These are phyloP conservation scores for Mellivora capensis DNA, from an alignment of 2,113 vertebrate species.

Conservation along the genomic window DNA sequence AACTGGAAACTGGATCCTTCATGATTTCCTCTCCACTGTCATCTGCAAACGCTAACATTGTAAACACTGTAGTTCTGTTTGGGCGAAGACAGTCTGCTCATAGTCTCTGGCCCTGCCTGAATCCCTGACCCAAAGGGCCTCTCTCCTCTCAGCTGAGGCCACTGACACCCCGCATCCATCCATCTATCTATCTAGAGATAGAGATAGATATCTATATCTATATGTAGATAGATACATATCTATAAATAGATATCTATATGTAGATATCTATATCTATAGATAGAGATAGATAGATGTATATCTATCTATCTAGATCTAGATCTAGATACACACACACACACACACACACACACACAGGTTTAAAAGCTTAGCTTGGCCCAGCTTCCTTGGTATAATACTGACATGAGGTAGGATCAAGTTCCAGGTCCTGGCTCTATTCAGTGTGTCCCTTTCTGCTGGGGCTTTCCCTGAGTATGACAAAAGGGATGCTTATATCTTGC, in stretches of 20 bases:
- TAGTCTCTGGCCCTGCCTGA: neutral
- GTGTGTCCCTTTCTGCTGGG: neutral
- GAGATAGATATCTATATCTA: no score
- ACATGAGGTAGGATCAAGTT: neutral
- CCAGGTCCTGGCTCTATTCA: neutral
- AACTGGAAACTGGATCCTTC: neutral
- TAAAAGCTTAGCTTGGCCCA: neutral
- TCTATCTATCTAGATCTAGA: no score
- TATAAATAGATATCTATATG: no score
- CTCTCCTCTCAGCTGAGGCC: neutral
- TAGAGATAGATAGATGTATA: no score
- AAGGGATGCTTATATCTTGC: neutral
- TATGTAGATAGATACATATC: no score
- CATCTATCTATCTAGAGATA: no score
- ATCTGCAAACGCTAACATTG: neutral
- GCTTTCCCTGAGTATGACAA: neutral
- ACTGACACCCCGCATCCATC: neutral
- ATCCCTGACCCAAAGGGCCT: neutral
- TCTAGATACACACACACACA: no score
- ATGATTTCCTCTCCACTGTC: neutral
- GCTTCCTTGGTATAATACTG: neutral
- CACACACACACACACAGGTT: neutral
- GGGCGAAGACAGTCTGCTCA: neutral
- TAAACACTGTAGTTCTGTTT: neutral
- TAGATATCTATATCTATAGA: no score